phyloP scores from a whole-genome alignment of 2,888 invertebrate genomes.

The Calephelis perditalis region DNA sequence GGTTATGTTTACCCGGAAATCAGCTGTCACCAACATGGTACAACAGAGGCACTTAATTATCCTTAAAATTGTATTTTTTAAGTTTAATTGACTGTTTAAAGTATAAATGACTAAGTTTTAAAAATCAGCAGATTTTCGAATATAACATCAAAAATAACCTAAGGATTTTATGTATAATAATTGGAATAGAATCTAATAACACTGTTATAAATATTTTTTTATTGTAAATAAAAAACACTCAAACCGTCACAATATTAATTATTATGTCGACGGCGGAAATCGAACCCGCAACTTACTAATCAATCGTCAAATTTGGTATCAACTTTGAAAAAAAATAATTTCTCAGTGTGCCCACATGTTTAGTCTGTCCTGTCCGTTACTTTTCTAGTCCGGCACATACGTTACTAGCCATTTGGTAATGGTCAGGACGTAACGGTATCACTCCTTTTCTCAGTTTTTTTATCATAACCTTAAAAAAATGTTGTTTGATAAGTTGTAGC shows the following conservation, averaged over 20 bases:
- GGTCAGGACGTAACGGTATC: constrained; percentile 18
- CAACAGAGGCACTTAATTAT: neutral
- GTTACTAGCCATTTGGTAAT: constrained; percentile 13
- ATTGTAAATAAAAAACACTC: neutral
- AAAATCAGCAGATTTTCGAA: neutral
- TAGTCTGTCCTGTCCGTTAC: constrained; percentile 13
- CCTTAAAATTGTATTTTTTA: neutral
- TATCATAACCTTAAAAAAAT: constrained; percentile 1
- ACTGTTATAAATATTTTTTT: neutral
- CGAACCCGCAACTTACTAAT: constrained; percentile 1
- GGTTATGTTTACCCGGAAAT: neutral
- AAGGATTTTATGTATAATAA: neutral
- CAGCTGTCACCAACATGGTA: neutral
- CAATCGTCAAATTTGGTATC: neutral
- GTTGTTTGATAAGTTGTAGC: constrained; percentile 12
- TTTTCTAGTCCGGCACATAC: constrained; percentile 16
- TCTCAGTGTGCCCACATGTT: constrained; percentile 15
- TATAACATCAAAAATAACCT: neutral
- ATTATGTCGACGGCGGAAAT: neutral
- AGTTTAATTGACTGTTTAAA: neutral
- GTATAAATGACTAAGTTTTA: too few relatives aligned
- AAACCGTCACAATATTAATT: neutral
- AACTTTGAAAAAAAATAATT: neutral
- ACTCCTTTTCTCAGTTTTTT: constrained; percentile 16
- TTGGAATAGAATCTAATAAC: neutral